Evolutionary conservation across 92 coral and sea anemone genomes (phyloP).

Genomic region (Palythoa grandis): DNA sequence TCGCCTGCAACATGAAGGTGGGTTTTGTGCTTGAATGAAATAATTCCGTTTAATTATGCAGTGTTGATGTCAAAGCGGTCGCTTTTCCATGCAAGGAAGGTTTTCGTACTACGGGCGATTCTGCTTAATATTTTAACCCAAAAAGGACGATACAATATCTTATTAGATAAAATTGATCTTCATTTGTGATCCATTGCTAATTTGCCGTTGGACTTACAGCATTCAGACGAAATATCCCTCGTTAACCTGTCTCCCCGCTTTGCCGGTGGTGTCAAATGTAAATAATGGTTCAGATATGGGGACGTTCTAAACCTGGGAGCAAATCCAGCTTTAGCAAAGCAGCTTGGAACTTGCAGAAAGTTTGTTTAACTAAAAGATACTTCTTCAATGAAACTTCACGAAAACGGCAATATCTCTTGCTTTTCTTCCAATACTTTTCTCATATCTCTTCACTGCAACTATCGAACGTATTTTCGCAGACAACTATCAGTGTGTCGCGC

Average conservation of each 20-base stretch:
- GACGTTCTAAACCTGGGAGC: background rate
- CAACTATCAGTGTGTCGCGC: conserved; percentile 10
- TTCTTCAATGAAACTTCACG: background rate
- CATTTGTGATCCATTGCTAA: background rate
- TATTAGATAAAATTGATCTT: background rate
- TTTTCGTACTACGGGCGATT: conserved; percentile 16
- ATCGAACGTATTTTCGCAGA: conserved; percentile 13
- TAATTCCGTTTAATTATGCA: conserved; percentile 46
- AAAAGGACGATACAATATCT: background rate
- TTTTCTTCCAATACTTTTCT: background rate
- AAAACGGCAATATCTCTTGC: background rate
- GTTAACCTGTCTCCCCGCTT: conserved; percentile 8
- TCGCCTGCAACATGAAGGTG: conserved; percentile 52
- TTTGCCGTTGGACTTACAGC: background rate
- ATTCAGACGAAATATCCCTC: background rate
- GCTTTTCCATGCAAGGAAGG: conserved; percentile 29
- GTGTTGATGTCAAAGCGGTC: conserved; percentile 43
- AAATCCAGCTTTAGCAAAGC: background rate
- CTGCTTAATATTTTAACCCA: background rate
- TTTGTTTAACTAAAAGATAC: background rate
- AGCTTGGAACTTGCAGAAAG: background rate
- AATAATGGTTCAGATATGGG: background rate
- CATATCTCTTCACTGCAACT: background rate
- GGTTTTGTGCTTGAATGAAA: conserved; percentile 49
- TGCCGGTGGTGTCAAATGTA: conserved; percentile 35